Evolutionary conservation across 2,113 vertebrate genomes (phyloP).

Genomic region (Sula dactylatra): DNA sequence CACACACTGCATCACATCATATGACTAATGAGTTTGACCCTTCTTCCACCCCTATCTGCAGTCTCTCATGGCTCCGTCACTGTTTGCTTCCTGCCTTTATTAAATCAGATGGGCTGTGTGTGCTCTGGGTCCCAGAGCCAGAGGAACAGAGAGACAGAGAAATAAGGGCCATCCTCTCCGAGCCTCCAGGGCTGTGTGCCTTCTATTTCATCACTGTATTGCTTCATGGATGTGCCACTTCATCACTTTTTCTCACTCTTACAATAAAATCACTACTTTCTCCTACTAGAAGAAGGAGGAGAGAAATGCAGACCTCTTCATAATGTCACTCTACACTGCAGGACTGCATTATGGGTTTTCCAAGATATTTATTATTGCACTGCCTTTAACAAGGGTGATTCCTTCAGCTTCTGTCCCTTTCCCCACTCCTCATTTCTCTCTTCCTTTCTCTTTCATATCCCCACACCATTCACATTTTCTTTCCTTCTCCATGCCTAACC

Average conservation of each 20-base stretch:
- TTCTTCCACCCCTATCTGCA: conserved; percentile 60
- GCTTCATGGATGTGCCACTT: not conserved
- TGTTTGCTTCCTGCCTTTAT: conserved; percentile 52
- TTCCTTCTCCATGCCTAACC: not conserved
- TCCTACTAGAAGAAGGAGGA: not conserved
- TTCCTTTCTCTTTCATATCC: not conserved
- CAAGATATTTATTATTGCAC: not conserved
- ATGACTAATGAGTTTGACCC: conserved; percentile 67
- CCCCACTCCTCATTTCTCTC: not conserved
- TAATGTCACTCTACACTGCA: not conserved
- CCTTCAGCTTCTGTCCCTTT: not conserved
- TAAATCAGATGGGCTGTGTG: conserved; percentile 58
- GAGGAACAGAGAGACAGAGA: conserved; percentile 40
- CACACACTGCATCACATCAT: not conserved
- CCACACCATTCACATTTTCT: not conserved
- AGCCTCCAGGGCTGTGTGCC: not conserved
- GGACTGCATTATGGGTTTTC: not conserved
- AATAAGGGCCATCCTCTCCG: not conserved
- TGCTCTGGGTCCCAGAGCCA: not conserved
- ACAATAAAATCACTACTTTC: conserved; percentile 1
- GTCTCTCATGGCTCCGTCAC: conserved; percentile 49
- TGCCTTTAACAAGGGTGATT: not conserved
- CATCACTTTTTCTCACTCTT: conserved; percentile 2
- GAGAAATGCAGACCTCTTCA: not conserved
- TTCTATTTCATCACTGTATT: not conserved